Percentiles rank a stretch among this genome's conserved stretches.
Conservation (phyloP, 2,113 vertebrate species). For the Anthoscopus minutus region DNA sequence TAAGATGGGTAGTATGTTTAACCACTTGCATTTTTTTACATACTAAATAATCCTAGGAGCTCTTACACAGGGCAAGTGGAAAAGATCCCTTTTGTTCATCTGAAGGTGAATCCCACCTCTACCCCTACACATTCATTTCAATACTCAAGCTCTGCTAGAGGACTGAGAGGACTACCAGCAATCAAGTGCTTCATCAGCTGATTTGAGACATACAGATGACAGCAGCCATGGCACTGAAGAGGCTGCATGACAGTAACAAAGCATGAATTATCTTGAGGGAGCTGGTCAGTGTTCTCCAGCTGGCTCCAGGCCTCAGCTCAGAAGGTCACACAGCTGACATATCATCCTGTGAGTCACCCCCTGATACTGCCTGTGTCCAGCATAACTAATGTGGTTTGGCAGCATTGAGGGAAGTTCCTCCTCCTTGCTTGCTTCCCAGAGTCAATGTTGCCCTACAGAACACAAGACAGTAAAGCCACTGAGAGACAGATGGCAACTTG, state of each 20-base stretch:
- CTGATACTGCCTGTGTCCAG: background rate
- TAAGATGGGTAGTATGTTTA: background rate
- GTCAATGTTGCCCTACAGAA: background rate
- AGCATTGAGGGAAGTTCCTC: background rate
- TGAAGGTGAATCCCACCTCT: background rate
- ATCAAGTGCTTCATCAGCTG: background rate
- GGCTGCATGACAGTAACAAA: background rate
- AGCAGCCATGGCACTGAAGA: background rate
- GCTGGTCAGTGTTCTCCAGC: background rate
- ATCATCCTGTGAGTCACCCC: background rate
- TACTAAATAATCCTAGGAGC: background rate
- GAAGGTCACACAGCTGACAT: constrained; percentile 27
- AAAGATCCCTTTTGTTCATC: background rate
- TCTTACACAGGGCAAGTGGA: background rate
- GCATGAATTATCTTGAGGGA: background rate
- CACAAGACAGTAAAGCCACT: background rate
- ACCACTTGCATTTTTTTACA: background rate
- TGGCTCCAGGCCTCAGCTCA: background rate
- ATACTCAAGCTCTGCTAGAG: background rate
- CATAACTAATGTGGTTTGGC: background rate
- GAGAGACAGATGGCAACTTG: background rate
- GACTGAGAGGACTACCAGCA: background rate
- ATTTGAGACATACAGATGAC: background rate
- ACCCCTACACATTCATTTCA: background rate
- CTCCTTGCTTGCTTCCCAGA: background rate